These are phyloP conservation scores for Sus scrofa DNA, from an alignment of 2,113 vertebrate genomes.

Conservation along the genomic window T2T-Sscrofa CM000817.6:114844001-114844500, in stretches of 20 bases:
- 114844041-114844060: background rate
- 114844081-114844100: background rate
- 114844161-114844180: background rate
- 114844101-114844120: background rate
- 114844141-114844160: background rate
- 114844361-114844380: background rate
- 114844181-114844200: background rate
- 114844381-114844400: background rate
- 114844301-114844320: background rate
- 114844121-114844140: background rate
- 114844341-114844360: constrained; percentile 44
- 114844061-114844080: background rate
- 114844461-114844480: background rate
- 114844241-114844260: background rate
- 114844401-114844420: background rate
- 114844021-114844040: background rate
- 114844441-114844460: constrained; percentile 12
- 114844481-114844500: constrained; percentile 56
- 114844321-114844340: constrained; percentile 47
- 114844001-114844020: background rate
- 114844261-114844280: background rate
- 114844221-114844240: too few relatives aligned
- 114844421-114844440: constrained; percentile 23
- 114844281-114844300: background rate
- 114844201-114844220: constrained; percentile 48